These are phyloP conservation scores for Sesamia nonagrioides DNA, from an alignment of 1,140 invertebrate genomes.

Conservation along the genomic window DNA sequence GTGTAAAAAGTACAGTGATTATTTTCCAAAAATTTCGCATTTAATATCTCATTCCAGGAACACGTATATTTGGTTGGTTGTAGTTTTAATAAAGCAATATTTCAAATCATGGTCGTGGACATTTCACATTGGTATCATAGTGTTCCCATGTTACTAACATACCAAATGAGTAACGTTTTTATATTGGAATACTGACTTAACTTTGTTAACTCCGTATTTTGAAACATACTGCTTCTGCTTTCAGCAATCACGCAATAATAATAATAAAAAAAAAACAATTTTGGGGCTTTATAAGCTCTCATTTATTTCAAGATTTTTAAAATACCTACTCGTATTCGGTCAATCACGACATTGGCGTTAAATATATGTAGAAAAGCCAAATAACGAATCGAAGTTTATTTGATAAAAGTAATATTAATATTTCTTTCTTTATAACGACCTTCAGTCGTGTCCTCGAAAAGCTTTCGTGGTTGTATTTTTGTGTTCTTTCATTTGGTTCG, in stretches of 20 bases:
- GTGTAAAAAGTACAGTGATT: constrained; percentile 30
- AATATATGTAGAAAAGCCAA: no score
- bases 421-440: no score
- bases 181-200: constrained; percentile 27
- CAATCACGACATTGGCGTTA: no score
- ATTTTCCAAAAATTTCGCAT: constrained; percentile 35
- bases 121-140: constrained; percentile 14
- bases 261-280: no score
- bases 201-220: background rate
- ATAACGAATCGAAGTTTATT: no score
- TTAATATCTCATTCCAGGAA: constrained; percentile 37
- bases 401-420: no score
- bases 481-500: no score
- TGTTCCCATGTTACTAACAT: constrained; percentile 37
- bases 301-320: background rate
- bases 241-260: no score
- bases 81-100: constrained; percentile 19
- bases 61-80: constrained; percentile 18
- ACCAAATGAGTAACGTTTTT: constrained; percentile 9
- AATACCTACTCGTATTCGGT: background rate
- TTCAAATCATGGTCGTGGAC: constrained; percentile 31
- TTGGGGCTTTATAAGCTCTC: no score
- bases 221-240: no score
- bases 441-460: no score
- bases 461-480: no score